Evolutionary conservation across 2,888 invertebrate species (phyloP).

Genomic region (Andrena minutula): DNA sequence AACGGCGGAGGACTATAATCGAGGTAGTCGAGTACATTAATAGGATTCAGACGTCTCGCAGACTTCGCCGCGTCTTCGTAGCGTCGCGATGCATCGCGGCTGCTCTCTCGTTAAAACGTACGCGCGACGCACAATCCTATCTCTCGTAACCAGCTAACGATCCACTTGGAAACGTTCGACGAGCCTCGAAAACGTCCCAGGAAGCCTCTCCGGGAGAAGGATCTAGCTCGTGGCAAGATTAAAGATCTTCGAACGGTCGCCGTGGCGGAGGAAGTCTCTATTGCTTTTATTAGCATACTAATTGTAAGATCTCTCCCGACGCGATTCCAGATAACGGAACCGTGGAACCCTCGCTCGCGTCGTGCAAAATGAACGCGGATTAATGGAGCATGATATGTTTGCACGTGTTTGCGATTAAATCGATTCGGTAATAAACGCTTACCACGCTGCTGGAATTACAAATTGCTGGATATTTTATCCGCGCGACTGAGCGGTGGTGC

Average conservation of each 20-base stretch:
- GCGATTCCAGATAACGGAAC: conserved; percentile 23
- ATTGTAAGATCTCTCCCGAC: conserved; percentile 44
- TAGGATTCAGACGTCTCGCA: conserved; percentile 57
- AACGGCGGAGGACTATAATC: conserved; percentile 47
- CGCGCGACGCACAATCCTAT: conserved; percentile 53
- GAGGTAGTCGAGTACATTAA: conserved; percentile 64
- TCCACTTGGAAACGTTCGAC: conserved; percentile 38
- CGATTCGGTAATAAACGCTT: conserved; percentile 5
- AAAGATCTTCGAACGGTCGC: conserved; percentile 16
- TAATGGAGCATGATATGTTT: conserved; percentile 1
- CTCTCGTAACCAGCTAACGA: conserved; percentile 44
- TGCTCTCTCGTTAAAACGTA: conserved; percentile 27
- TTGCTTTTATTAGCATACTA: conserved; percentile 60
- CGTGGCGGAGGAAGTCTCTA: conserved; percentile 35
- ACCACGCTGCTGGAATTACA: neutral
- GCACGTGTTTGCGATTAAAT: conserved; percentile 21
- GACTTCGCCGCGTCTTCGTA: conserved; percentile 28
- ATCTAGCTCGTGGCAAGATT: conserved; percentile 17
- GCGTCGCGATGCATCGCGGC: conserved; percentile 43
- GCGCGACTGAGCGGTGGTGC: neutral
- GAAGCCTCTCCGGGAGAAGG: conserved; percentile 7
- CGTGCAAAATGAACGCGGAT: conserved; percentile 18
- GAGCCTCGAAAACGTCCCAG: neutral
- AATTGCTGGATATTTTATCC: neutral
- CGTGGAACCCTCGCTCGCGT: neutral